These are phyloP conservation scores for Pandemis cinnamomeana DNA, from an alignment of 2,888 invertebrate species.

Conservation along the genomic window DNA sequence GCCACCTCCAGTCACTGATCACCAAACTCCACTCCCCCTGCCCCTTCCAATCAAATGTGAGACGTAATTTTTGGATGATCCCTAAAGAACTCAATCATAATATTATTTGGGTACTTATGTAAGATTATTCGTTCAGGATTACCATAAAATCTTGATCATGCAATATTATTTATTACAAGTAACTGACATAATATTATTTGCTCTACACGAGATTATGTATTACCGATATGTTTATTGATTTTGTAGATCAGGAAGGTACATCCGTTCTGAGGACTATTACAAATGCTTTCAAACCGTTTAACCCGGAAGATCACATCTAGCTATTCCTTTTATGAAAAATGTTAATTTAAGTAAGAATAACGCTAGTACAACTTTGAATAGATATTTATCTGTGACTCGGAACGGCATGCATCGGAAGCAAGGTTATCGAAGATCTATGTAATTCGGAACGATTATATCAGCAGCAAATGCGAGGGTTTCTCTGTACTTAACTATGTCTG, in stretches of 20 bases:
- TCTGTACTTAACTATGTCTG: background rate
- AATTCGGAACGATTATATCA: background rate
- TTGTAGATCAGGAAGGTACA: too few species aligned
- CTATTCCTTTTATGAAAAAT: background rate
- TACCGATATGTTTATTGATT: too few species aligned
- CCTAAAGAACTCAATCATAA: too few species aligned
- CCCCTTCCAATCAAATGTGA: too few species aligned
- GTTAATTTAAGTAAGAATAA: background rate
- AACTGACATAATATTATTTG: background rate
- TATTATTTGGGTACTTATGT: too few species aligned
- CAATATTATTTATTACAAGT: too few species aligned
- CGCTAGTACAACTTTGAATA: background rate
- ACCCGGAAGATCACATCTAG: conserved; percentile 12
- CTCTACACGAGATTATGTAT: background rate
- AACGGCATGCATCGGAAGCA: background rate
- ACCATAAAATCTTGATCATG: too few species aligned
- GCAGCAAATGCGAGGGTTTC: background rate
- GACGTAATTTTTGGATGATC: too few species aligned
- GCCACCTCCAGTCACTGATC: too few species aligned
- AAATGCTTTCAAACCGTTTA: background rate
- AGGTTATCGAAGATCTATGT: conserved; percentile 12
- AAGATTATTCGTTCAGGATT: too few species aligned
- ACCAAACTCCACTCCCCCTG: too few species aligned
- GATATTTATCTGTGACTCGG: background rate
- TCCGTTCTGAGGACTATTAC: background rate